phyloP scores from a whole-genome alignment of 2,113 vertebrate species.

The Cariama cristata region DNA sequence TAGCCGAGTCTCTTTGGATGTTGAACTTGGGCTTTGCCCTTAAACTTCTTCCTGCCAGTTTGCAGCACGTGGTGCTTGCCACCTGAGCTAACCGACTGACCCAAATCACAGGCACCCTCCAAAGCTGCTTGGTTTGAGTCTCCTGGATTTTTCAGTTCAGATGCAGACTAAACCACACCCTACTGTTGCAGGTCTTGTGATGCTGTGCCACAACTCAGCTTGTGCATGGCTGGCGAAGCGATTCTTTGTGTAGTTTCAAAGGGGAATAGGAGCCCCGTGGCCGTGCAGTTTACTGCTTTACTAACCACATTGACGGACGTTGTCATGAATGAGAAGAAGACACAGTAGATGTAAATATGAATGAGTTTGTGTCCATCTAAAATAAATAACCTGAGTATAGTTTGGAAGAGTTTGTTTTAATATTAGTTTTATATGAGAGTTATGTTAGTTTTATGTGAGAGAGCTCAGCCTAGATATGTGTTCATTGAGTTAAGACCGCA shows the following conservation, averaged over 20 bases:
- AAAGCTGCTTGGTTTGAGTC: not conserved
- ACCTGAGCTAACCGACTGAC: not conserved
- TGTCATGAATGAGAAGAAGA: not conserved
- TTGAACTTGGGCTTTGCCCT: not conserved
- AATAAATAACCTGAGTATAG: not conserved
- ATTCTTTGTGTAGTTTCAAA: not conserved
- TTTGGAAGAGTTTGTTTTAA: not conserved
- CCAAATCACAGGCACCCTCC: fast-evolving
- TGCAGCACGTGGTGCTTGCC: not conserved
- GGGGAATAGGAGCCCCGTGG: fast-evolving
- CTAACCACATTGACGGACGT: not conserved
- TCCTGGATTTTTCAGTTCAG: not conserved
- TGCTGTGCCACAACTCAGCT: fast-evolving
- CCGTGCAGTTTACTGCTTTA: not conserved
- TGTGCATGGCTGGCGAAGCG: not conserved
- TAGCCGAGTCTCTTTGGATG: not conserved
- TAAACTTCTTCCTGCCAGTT: fast-evolving
- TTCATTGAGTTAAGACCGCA: not conserved
- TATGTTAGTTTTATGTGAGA: not conserved
- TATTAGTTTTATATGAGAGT: not conserved
- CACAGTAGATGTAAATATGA: not conserved
- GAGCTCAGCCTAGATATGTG: not conserved
- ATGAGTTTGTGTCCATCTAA: not conserved
- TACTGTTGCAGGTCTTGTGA: not conserved
- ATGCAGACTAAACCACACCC: not conserved